Evolutionary conservation across 2,113 vertebrate species (phyloP).

Genomic region (Rhipidura dahli): DNA sequence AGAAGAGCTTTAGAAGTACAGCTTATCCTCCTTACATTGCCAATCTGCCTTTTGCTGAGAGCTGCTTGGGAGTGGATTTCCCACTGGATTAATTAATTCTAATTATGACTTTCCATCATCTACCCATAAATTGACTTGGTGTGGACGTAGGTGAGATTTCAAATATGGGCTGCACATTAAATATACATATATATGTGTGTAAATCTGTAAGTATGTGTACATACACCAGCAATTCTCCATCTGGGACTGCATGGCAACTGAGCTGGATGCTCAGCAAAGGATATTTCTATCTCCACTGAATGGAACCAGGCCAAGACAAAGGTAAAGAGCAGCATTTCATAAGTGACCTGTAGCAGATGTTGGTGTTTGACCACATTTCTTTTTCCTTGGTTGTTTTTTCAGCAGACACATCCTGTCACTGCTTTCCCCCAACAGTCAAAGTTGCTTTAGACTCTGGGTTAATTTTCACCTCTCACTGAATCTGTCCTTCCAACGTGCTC

Average conservation of each 20-base stretch:
- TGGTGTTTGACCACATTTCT: background rate
- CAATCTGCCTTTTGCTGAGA: slow-evolving; percentile 22
- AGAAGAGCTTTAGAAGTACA: slow-evolving; percentile 36
- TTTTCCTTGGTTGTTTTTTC: background rate
- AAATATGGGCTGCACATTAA: slow-evolving; percentile 13
- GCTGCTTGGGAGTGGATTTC: slow-evolving; percentile 47
- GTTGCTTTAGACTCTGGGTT: background rate
- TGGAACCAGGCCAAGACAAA: background rate
- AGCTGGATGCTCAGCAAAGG: background rate
- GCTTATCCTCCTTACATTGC: slow-evolving; percentile 21
- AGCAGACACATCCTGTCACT: background rate
- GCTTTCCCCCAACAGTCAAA: background rate
- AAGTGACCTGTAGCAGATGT: background rate
- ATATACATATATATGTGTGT: background rate
- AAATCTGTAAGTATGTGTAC: background rate
- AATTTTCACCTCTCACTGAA: background rate
- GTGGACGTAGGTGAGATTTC: slow-evolving; percentile 38
- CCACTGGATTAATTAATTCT: slow-evolving; percentile 65
- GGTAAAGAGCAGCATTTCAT: background rate
- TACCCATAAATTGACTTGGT: slow-evolving; percentile 53
- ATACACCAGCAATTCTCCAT: background rate
- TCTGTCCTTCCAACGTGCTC: background rate
- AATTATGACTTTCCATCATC: slow-evolving; percentile 64
- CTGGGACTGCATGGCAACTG: background rate
- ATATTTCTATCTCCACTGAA: background rate